A percentile compares a stretch with the other conserved stretches of the same genome.
These are phyloP conservation scores for Lasius platythorax DNA, from an alignment of 2,888 invertebrate genomes.

Conservation along the genomic window DNA sequence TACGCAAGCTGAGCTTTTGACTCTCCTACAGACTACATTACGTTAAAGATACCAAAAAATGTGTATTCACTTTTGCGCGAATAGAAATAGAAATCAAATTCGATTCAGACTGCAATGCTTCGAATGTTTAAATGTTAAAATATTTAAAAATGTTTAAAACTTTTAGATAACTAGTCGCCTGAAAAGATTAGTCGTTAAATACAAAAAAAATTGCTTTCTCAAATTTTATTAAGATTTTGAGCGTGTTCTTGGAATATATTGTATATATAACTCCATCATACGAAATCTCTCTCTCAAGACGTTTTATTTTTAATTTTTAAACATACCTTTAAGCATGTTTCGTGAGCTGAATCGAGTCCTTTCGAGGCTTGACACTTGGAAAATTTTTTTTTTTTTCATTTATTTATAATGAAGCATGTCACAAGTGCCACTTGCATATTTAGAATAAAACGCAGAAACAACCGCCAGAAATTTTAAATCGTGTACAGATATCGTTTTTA, in stretches of 20 bases:
- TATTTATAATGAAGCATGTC: background rate
- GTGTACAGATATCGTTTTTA: background rate
- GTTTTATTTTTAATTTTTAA: background rate
- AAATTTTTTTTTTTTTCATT: background rate
- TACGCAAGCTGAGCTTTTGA: background rate
- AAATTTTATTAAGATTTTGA: background rate
- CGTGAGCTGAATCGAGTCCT: background rate
- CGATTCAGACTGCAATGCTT: background rate
- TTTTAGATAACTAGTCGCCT: background rate
- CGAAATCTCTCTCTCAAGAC: background rate
- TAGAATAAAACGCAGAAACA: background rate
- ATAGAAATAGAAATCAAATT: slow-evolving; percentile 1
- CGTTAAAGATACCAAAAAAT: background rate
- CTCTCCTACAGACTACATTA: background rate
- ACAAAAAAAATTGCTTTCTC: background rate
- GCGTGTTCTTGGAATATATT: background rate
- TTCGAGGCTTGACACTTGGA: background rate
- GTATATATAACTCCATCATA: background rate
- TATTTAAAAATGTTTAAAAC: background rate
- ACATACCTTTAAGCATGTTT: background rate
- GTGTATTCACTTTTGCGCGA: background rate
- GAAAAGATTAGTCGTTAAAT: background rate
- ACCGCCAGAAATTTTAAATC: background rate
- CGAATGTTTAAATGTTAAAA: background rate
- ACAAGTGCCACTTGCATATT: background rate